A percentile compares a stretch with the other conserved stretches of the same genome.
These are phyloP conservation scores for Nipponacmea schrenckii DNA, from an alignment of 2,888 invertebrate genomes.

Conservation along the genomic window DNA sequence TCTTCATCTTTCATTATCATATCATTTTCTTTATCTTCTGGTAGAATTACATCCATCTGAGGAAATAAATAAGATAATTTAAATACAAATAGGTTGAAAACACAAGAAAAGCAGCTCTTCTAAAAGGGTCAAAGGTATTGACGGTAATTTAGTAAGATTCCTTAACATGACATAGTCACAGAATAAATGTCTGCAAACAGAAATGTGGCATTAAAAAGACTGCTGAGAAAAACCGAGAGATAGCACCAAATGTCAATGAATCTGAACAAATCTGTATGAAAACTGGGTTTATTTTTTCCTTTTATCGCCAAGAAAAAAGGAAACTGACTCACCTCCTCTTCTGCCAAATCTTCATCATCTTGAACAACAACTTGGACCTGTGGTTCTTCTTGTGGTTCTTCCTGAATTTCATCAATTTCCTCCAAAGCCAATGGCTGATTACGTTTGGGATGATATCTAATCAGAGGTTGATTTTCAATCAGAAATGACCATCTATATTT, in stretches of 20 bases:
- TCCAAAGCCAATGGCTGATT: slow-evolving; percentile 26
- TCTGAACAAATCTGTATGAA: no score
- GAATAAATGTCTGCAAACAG: no score
- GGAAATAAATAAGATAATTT: neutral
- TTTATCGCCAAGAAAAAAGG: no score
- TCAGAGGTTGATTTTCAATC: slow-evolving; percentile 58
- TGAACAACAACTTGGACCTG: slow-evolving; percentile 38
- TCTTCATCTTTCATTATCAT: neutral
- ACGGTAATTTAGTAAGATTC: slow-evolving; percentile 1
- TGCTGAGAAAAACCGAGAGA: no score
- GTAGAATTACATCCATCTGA: neutral
- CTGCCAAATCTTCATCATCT: slow-evolving; percentile 33
- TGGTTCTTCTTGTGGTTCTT: slow-evolving; percentile 27
- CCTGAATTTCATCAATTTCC: slow-evolving; percentile 24
- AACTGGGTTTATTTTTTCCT: no score
- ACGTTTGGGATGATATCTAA: slow-evolving; percentile 39
- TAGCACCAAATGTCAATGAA: no score
- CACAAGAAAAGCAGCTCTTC: no score
- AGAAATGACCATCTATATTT: slow-evolving; percentile 69
- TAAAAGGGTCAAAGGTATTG: no score
- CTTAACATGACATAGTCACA: no score
- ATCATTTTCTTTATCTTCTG: neutral
- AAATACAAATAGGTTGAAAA: no score
- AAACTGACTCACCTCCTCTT: slow-evolving; percentile 39
- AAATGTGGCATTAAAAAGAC: no score